Base-by-base conservation (phyloP, 2,888 invertebrate species). In the Heterodera filipjevi region DNA sequence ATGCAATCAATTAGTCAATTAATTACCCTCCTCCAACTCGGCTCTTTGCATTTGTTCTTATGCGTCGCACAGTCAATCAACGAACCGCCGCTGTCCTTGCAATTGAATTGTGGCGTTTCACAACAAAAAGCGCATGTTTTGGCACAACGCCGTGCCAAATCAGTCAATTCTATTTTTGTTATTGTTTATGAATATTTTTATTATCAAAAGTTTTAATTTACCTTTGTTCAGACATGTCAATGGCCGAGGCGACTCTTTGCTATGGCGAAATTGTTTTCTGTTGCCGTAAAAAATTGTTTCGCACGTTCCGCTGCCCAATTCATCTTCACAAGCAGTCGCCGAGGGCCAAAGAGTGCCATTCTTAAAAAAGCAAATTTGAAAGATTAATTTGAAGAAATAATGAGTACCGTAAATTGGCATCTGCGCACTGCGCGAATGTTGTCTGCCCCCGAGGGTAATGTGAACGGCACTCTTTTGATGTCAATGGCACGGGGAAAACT, bases 41-140 rank as follows among this genome's bases (percentile, higher is more conserved):
- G 64, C 27, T 80, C 71, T 30, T 59, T 79, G 79, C 80, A 80
- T 39, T 80, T 80, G 66, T n/a, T 46, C 46, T 71, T 59, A 66
- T 80, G 80, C 27, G 27, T 33, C 14, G 32, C 71, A 68, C 80
- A 80, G 66, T 80, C 80, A 19, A 80, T 76, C 14, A 80, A 6
- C 27, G n/a, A 19, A 16, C 44, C 71, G 6, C 72, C 79, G 39
- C 79, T 79, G 39, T 79, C 77, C 39, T n/a, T 33, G 71, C 79
- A 79, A 66, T 79, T 68, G 44, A 77, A 79, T n/a, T 78, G 70
- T 22, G 75, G 66, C 22, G 77, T 71, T 49, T 79, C 79, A 30
- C 79, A 79, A 46, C 79, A 79, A 44, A 79, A 30, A 39, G 39
- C 66, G 27, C 79, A 79, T 19, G 79, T 79, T 46, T 71, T 68